Conservation (phyloP, 2,797 vertebrate genomes). For the Hipposideros larvatus region DNA sequence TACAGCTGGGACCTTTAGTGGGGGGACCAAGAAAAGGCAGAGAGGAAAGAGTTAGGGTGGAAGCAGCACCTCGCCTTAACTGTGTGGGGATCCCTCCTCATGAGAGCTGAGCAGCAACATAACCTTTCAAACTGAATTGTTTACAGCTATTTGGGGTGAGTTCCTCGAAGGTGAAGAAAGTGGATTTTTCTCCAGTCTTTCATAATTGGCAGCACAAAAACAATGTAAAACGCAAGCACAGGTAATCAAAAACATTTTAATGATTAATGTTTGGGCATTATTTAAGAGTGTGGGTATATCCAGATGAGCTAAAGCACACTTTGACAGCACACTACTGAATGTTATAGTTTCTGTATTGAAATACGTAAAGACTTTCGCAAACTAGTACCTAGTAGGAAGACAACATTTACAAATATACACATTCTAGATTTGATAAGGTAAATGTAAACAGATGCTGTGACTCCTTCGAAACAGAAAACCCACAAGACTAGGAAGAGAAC, state of each 20-base stretch:
- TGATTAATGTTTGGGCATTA: conserved; percentile 88
- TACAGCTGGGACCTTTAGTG: not conserved
- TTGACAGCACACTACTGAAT: conserved; percentile 87
- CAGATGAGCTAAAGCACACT: conserved; percentile 88
- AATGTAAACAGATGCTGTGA: conserved; percentile 87
- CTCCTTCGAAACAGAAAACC: conserved; percentile 88
- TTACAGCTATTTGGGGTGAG: not conserved
- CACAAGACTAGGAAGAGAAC: conserved; percentile 85
- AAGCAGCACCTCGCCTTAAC: not conserved
- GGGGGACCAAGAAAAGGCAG: not conserved
- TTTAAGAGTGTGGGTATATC: conserved; percentile 87
- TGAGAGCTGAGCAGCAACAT: not conserved
- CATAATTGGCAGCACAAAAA: not conserved
- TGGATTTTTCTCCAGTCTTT: not conserved
- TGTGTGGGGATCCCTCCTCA: not conserved
- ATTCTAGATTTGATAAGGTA: conserved; percentile 85
- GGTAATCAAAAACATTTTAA: conserved; percentile 90
- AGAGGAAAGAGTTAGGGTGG: not conserved
- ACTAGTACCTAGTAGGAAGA: conserved; percentile 88
- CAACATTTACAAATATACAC: conserved; percentile 80
- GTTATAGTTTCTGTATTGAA: conserved; percentile 87
- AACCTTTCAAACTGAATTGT: not conserved
- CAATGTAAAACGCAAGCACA: conserved; percentile 75
- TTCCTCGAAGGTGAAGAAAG: not conserved
- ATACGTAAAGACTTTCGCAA: conserved; percentile 88